Evolutionary conservation across 2,113 vertebrate species (phyloP), one percentile per base, ranked within the genome.

Genomic region (Rissa tridactyla): DNA sequence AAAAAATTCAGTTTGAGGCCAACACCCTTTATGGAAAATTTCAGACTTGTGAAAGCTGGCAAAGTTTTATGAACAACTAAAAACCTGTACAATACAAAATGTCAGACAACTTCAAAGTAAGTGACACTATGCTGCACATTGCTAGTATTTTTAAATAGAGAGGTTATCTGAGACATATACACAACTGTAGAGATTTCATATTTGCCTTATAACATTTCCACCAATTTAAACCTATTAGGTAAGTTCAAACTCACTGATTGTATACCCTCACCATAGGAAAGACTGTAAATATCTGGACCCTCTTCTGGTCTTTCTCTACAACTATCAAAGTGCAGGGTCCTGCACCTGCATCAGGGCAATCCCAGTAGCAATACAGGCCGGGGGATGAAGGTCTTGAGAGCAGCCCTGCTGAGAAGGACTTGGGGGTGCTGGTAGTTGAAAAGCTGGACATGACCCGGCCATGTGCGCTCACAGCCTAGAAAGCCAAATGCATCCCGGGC

Each of bases 21-120:
- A 94, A 93, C 44, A 88, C 69, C 83, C 88, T 73, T 86, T 76
- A 94, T 40, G 80, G 90, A 88, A 96, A 94, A 93, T 57, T 92
- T 97, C 76, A 92, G 80, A 52, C 76, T 93, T 86, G 90, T 71
- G 77, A 94, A 94, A 84, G 82, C 73, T 84, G 80, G 82, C 47
- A 57, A 86, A 82, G 54, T 92, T 94, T 80, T 80, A 82, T 1
- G 5, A 94, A 71, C 88, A 90, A 52, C 90, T 86, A 66, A 92
- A 95, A 93, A 71, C 64, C 42, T 60, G 52, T 66, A 27, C 42
- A 36, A 86, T 38, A 9, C 60, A 80, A 66, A 88, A 80, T 7
- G 38, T 92, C 86, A 83, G 51, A 40, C 25, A 90, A 34, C 52
- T 88, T 93, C 88, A 75, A 92, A 93, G 11, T 51, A 66, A 76